A percentile compares a stretch with the other conserved stretches of the same genome.
These are phyloP conservation scores for Volucella bombylans DNA, from an alignment of 2,888 invertebrate genomes.

Conservation along the genomic window DNA sequence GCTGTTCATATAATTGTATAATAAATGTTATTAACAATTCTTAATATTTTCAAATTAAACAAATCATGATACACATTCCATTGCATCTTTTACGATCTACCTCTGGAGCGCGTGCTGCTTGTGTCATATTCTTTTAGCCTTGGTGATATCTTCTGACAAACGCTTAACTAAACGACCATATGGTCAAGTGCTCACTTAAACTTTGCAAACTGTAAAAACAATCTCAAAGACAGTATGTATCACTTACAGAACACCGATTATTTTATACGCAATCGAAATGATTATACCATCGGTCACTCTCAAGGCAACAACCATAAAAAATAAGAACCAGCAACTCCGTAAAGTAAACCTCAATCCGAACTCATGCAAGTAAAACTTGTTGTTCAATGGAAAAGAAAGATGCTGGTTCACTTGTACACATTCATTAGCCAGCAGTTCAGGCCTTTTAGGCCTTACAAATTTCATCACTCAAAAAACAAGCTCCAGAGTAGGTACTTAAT, in stretches of 20 bases:
- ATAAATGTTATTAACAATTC: too few species aligned
- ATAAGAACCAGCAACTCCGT: slow-evolving; percentile 13
- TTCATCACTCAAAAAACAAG: slow-evolving; percentile 5
- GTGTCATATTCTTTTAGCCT: too few species aligned
- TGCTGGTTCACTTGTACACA: background rate
- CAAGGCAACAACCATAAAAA: slow-evolving; percentile 46
- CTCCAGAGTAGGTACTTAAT: slow-evolving; percentile 1
- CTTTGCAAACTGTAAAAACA: background rate
- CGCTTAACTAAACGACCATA: slow-evolving; percentile 10
- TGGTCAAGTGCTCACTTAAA: slow-evolving; percentile 9
- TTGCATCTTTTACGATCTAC: too few species aligned
- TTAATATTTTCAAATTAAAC: too few species aligned
- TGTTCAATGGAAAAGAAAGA: background rate
- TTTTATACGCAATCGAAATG: slow-evolving; percentile 29
- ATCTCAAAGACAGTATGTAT: slow-evolving; percentile 16
- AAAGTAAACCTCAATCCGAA: background rate
- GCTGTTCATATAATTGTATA: too few species aligned
- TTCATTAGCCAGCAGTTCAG: background rate
- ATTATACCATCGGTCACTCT: slow-evolving; percentile 32
- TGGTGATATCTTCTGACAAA: background rate
- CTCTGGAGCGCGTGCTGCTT: too few species aligned
- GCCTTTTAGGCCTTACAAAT: background rate
- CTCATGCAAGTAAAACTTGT: background rate
- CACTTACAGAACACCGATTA: slow-evolving; percentile 24
- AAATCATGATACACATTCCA: too few species aligned